A percentile compares a stretch with the other conserved stretches of the same genome.
Evolutionary conservation across 2,888 invertebrate species (phyloP).

Genomic region (Lordiphosa fenestrarum): DNA sequence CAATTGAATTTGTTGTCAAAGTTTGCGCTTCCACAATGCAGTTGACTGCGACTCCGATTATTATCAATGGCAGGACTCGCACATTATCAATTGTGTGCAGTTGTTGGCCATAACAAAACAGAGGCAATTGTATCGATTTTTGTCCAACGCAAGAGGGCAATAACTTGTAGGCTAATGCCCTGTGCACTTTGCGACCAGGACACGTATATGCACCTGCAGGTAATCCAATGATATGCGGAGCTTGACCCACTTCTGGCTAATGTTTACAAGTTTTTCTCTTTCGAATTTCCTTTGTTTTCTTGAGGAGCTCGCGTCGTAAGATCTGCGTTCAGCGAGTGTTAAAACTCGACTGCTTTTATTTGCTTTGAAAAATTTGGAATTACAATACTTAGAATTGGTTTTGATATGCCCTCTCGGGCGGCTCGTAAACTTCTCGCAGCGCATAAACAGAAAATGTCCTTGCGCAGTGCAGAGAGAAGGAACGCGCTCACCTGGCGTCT

Average conservation of each 20-base stretch:
- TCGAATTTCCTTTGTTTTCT: background rate
- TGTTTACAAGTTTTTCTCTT: background rate
- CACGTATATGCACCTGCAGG: slow-evolving; percentile 3
- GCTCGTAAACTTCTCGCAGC: slow-evolving; percentile 53
- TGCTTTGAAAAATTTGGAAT: slow-evolving; percentile 74
- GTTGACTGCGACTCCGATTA: slow-evolving; percentile 48
- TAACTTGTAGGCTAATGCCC: slow-evolving; percentile 78
- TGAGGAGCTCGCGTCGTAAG: slow-evolving; percentile 16
- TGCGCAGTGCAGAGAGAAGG: slow-evolving; percentile 75
- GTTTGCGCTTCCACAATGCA: slow-evolving; percentile 53
- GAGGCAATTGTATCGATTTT: slow-evolving; percentile 75
- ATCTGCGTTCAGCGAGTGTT: slow-evolving; percentile 66
- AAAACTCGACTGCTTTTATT: slow-evolving; percentile 76
- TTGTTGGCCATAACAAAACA: slow-evolving; percentile 41
- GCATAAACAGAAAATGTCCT: slow-evolving; percentile 71
- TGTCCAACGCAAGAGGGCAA: slow-evolving; percentile 67
- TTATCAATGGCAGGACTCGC: slow-evolving; percentile 42
- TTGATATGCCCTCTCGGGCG: slow-evolving; percentile 43
- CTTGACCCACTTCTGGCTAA: too few relatives aligned
- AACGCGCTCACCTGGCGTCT: slow-evolving; percentile 34
- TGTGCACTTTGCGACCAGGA: slow-evolving; percentile 55
- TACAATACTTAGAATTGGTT: slow-evolving; percentile 77
- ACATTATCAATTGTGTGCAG: slow-evolving; percentile 66
- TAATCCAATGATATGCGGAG: slow-evolving; percentile 1
- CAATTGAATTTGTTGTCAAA: slow-evolving; percentile 64